Evolutionary conservation across 2,113 vertebrate species (phyloP), one percentile per base, ranked within the genome.

Genomic region (Pontoporia blainvillei): DNA sequence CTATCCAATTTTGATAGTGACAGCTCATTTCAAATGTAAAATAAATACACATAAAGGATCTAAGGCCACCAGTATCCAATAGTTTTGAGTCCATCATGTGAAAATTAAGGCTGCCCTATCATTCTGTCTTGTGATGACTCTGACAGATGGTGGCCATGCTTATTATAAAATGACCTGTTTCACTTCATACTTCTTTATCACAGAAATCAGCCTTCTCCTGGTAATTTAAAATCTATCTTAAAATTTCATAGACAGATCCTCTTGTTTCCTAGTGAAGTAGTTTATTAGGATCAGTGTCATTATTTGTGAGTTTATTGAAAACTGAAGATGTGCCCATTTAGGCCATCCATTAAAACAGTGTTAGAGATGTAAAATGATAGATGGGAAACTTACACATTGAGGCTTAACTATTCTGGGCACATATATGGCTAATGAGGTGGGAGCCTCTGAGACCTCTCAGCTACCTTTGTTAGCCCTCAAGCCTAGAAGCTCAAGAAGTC

Each of bases 271-370:
- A 54, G 29, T 92, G 18, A 62, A 91, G 36, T 94, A 90, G 91
- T 98, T 97, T 82, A 96, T 96, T 97, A 96, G 90, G 27, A 96
- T 78, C 67, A 59, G 88, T 96, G 13, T 57, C 49, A 18, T 97
- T 98, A 98, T 97, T 98, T 98, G 94, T 98, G 71, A 93, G 66
- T 98, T 98, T 97, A 87, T 75, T 69, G 66, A 97, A 96, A 97
- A 92, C 59, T 61, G 25, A 72, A 94, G 78, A 75, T 95, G 84
- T 94, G 86, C 72, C 81, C 75, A 89, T 97, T 98, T 98, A 59
- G 14, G 62, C 12, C 15, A 90, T 72, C 59, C 44, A 71, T 81
- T 44, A 75, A 98, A 98, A 97, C 95, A 93, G 90, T 79, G 87
- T 96, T 98, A 94, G 94, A 97, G 31, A 13, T 96, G 75, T 96